These are phyloP conservation scores for Dimorphilus gyrociliatus DNA, from an alignment of 2,888 invertebrate genomes.

Conservation along the genomic window DNA sequence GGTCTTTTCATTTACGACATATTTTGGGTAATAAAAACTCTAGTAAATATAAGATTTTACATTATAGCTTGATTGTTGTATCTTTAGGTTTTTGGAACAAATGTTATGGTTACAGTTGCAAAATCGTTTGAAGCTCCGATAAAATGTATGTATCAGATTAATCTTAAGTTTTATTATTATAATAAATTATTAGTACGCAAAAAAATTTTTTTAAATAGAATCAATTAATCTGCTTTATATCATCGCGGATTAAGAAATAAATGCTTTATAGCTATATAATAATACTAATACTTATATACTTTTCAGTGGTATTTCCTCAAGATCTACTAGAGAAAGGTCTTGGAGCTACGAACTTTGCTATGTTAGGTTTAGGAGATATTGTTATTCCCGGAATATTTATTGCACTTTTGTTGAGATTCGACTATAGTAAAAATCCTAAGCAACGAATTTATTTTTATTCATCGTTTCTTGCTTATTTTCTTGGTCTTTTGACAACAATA, in stretches of 20 bases:
- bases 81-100: conserved; percentile 73
- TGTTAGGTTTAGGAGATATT: conserved; percentile 96
- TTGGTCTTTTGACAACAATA: conserved; percentile 82
- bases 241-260: not conserved
- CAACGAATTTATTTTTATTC: conserved; percentile 52
- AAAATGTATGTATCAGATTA: conserved; percentile 51
- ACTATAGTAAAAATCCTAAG: conserved; percentile 41
- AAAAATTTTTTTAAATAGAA: not conserved
- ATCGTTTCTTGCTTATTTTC: conserved; percentile 77
- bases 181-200: not conserved
- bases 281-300: not conserved
- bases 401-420: conserved; percentile 82
- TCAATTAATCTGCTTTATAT: not conserved
- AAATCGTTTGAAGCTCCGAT: conserved; percentile 98
- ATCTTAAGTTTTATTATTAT: not conserved
- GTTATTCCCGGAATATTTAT: conserved; percentile 99
- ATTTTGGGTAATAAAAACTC: conserved; percentile 93
- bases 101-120: conserved; percentile 98
- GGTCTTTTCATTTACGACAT: conserved; percentile 96
- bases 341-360: conserved; percentile 72
- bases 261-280: not conserved
- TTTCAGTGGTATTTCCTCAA: conserved; percentile 87
- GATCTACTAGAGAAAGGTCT: conserved; percentile 84
- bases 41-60: too few relatives aligned
- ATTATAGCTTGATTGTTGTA: conserved; percentile 1